These are phyloP conservation scores for Lycaena phlaeas DNA, from an alignment of 2,888 invertebrate species.

Conservation along the genomic window DNA sequence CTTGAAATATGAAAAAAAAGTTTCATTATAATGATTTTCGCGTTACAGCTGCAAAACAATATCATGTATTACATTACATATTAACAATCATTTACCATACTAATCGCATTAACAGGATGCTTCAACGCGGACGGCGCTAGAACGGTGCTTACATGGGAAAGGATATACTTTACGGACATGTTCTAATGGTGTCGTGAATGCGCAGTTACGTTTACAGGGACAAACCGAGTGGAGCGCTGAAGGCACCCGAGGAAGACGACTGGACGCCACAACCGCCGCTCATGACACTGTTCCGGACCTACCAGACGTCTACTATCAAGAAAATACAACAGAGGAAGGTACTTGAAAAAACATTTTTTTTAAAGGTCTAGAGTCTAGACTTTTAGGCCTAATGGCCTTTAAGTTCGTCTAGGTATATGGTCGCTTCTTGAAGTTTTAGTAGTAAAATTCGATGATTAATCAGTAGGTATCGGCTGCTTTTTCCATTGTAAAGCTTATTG, in stretches of 20 bases:
- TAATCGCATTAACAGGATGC: neutral
- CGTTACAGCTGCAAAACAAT: too few species aligned
- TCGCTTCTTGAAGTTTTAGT: too few species aligned
- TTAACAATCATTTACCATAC: neutral
- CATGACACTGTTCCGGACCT: constrained; percentile 83
- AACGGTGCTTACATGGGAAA: neutral
- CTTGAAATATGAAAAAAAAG: too few species aligned
- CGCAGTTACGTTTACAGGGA: constrained; percentile 65
- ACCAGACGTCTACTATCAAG: constrained; percentile 78
- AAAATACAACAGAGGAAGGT: constrained; percentile 79
- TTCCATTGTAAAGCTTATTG: too few species aligned
- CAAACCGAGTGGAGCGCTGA: constrained; percentile 41
- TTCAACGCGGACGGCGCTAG: neutral
- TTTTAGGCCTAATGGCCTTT: too few species aligned
- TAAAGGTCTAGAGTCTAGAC: too few species aligned
- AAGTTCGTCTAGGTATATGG: too few species aligned
- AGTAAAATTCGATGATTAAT: too few species aligned
- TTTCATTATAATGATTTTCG: too few species aligned
- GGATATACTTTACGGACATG: neutral
- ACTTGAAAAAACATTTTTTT: too few species aligned
- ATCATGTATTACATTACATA: too few species aligned
- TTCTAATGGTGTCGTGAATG: constrained; percentile 25
- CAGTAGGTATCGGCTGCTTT: too few species aligned
- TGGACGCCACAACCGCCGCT: constrained; percentile 85
- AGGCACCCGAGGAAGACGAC: constrained; percentile 38